Evolutionary conservation across 1,140 invertebrate species (phyloP), one percentile per base, ranked within the genome.

Genomic region (Cotesia glomerata): DNA sequence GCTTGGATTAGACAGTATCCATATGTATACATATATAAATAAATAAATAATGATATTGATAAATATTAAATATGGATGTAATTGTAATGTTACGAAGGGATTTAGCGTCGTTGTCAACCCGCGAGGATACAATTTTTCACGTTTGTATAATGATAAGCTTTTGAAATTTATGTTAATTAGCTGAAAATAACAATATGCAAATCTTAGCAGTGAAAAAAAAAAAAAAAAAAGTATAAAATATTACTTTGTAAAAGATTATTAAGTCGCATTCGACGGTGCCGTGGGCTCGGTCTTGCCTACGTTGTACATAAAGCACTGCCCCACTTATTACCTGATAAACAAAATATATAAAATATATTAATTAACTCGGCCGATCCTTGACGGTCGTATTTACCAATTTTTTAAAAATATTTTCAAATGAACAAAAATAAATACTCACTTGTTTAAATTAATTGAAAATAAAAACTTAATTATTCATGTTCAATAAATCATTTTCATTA

Each of bases 271-370:
- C 39, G 26, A 70, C 49, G 69, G 69, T 74, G 59, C 67, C 73
- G 70, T 70, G 67, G 70, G 75, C 72, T 78, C 72, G 68, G 59
- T 78, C 66, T 77, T 75, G 71, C 76, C 74, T 78, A 77, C 70
- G 72, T 77, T 80, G 75, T 78, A 80, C 64, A 79, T 79, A 76
- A 75, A 79, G 74, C 78, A 80, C 78, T 80, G 77, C 78, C 77
- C 75, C 75, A 74, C 71, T 73, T 74, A 73, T 72, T 73, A 72
- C 64, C 45, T 65, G 54, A 74, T 9, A 62, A 72, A 72, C 63
- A 69, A 65, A 58, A 39, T 59, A 71, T 49, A 39, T 39, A 68
- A 68, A 56, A 45, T 72, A 66, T 32, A 52, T 7, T 69, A 35
- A 67, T 70, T 69, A 64, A 64, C 65, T 13, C 18, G 18, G 54